Conservation (phyloP, 2,113 vertebrate species). For the Spizaetus ornatus region DNA sequence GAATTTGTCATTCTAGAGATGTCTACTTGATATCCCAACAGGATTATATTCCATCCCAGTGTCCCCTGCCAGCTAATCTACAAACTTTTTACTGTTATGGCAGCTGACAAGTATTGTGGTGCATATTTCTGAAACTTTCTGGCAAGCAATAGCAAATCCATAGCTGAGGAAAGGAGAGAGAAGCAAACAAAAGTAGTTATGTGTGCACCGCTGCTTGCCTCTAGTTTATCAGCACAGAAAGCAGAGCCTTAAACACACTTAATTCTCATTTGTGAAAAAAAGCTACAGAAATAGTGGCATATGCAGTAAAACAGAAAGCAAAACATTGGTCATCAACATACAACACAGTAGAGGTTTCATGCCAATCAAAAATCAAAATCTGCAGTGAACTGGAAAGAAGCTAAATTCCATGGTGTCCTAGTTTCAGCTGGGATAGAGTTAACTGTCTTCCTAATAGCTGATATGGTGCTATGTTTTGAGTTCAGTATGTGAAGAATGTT, state of each 20-base stretch:
- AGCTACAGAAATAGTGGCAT: neutral
- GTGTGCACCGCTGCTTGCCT: neutral
- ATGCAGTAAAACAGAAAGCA: neutral
- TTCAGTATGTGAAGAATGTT: too few relatives aligned
- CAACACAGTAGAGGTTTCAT: neutral
- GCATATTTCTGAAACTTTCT: neutral
- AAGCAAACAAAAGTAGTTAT: neutral
- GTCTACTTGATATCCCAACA: neutral
- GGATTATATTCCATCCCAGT: neutral
- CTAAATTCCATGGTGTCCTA: too few relatives aligned
- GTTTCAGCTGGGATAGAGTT: too few relatives aligned
- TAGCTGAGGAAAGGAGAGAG: neutral
- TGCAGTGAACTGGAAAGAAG: neutral
- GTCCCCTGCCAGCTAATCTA: neutral
- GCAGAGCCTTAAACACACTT: neutral
- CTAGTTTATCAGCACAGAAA: neutral
- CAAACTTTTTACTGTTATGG: neutral
- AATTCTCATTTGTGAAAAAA: neutral
- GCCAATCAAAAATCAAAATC: neutral
- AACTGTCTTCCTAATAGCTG: too few relatives aligned
- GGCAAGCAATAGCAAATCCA: neutral
- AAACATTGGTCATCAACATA: neutral
- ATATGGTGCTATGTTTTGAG: too few relatives aligned
- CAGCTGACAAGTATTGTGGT: neutral
- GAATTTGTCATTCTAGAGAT: neutral